Conservation (phyloP, 2,888 invertebrate species). For the Ecliptopera silaceata region DNA sequence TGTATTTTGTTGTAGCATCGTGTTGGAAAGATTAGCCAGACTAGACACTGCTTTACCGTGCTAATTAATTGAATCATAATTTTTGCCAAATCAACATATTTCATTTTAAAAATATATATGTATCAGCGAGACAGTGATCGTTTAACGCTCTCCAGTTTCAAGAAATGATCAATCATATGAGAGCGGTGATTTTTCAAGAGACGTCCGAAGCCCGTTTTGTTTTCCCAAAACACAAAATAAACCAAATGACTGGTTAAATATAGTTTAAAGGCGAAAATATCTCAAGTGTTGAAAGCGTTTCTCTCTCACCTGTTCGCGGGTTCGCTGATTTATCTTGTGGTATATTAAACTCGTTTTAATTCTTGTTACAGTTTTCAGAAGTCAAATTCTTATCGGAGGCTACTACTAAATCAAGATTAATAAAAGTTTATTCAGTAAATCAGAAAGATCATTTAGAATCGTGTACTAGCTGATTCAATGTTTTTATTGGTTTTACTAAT, state of each 20-base stretch:
- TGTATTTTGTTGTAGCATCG: too few relatives aligned
- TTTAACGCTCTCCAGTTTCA: slow-evolving; percentile 58
- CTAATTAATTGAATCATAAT: slow-evolving; percentile 34
- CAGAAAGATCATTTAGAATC: too few relatives aligned
- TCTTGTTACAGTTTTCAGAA: not conserved
- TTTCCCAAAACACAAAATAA: slow-evolving; percentile 73
- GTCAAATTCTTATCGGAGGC: not conserved
- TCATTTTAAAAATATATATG: slow-evolving; percentile 58
- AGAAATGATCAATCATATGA: slow-evolving; percentile 80
- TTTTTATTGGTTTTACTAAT: too few relatives aligned
- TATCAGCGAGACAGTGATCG: slow-evolving; percentile 40
- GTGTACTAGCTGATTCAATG: too few relatives aligned
- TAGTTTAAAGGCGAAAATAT: slow-evolving; percentile 66
- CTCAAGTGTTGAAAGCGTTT: slow-evolving; percentile 61
- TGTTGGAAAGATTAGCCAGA: too few relatives aligned
- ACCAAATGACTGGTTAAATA: slow-evolving; percentile 62
- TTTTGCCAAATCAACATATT: slow-evolving; percentile 75
- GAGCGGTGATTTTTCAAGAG: slow-evolving; percentile 77
- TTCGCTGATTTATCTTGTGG: slow-evolving; percentile 47
- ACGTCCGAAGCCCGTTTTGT: slow-evolving; percentile 64
- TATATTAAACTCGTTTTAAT: slow-evolving; percentile 41
- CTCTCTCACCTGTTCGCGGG: slow-evolving; percentile 64
- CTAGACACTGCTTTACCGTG: too few relatives aligned
- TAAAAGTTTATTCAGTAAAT: too few relatives aligned
- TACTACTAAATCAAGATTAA: too few relatives aligned